Conservation (phyloP, 2,113 vertebrate genomes). For the Eptesicus fuscus region DNA sequence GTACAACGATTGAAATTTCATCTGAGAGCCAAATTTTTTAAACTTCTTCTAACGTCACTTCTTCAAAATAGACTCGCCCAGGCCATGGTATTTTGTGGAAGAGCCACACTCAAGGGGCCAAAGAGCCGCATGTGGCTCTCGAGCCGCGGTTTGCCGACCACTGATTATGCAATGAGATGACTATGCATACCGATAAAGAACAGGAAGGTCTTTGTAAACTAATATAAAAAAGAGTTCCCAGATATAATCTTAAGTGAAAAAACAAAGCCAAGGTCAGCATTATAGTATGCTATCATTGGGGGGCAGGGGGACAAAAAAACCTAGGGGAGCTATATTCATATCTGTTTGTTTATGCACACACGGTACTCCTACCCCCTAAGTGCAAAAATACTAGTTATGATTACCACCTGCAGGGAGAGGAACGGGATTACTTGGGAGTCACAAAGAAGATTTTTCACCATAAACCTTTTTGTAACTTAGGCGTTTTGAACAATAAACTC, state of each 20-base stretch:
- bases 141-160: no score
- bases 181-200: neutral
- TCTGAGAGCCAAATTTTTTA: no score
- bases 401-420: neutral
- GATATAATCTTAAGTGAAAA: neutral
- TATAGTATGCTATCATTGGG: neutral
- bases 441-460: neutral
- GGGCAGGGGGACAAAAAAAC: no score
- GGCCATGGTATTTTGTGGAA: no score
- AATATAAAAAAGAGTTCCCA: neutral
- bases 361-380: neutral
- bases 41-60: no score
- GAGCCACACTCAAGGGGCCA: no score
- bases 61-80: no score
- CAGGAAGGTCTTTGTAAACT: neutral
- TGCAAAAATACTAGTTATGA: neutral
- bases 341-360: neutral
- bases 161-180: neutral
- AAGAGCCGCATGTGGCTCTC: no score
- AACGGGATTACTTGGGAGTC: neutral
- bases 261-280: neutral
- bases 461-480: neutral
- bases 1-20: no score
- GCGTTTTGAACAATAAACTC: constrained; percentile 20
- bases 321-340: neutral